These are phyloP conservation scores for Meriones psammophilus DNA, from an alignment of 2,797 vertebrate species.

Conservation along the genomic window DNA sequence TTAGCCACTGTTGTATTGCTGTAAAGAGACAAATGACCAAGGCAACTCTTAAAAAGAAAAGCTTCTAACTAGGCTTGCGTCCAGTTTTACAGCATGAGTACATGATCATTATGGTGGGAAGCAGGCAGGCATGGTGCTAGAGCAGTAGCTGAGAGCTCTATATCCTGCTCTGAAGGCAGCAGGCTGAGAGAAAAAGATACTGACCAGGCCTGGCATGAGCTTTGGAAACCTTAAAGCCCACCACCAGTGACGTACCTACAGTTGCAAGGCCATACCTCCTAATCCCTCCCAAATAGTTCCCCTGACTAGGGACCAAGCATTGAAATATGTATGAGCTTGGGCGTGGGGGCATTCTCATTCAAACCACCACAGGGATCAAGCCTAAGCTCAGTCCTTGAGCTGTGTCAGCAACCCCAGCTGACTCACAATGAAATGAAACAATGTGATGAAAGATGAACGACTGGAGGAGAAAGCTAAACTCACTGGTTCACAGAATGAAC, in stretches of 20 bases:
- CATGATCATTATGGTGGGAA: background rate
- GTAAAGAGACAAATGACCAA: background rate
- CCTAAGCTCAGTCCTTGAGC: background rate
- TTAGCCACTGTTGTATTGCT: background rate
- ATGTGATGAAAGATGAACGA: too few species aligned
- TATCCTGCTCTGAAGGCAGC: background rate
- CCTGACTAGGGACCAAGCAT: background rate
- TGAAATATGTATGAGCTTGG: background rate
- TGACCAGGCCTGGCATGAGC: background rate
- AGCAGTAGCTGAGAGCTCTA: background rate
- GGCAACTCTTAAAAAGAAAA: background rate
- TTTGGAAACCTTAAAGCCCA: background rate
- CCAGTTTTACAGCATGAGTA: background rate
- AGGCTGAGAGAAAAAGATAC: background rate
- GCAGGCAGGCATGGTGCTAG: background rate
- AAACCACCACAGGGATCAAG: background rate
- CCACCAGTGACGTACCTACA: background rate
- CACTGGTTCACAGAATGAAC: background rate
- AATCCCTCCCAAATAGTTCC: background rate
- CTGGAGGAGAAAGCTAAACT: background rate
- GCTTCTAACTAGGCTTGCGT: background rate
- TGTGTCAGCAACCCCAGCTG: background rate
- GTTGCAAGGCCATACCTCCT: background rate
- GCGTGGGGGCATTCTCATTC: background rate
- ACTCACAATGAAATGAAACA: background rate